Base-by-base conservation (phyloP, 2,113 vertebrate genomes). In the Melanotaenia duboulayi region DNA sequence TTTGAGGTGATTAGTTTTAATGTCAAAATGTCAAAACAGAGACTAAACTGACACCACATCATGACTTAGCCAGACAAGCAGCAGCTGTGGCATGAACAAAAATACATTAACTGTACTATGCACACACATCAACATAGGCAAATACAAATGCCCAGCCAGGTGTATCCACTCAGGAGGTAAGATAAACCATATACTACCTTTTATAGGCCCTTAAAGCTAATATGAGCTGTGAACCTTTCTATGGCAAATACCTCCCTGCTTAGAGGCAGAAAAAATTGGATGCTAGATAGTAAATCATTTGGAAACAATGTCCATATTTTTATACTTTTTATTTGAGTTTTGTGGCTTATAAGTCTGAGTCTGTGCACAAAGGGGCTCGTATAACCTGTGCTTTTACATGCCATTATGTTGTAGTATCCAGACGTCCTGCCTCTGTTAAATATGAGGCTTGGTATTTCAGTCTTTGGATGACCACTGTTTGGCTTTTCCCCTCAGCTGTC, bases 271-370 rank as follows among this genome's bases (percentile, higher is more conserved):
- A 85, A 48, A 28, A 76, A 77, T 62, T 6, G 78, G 62, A 76
- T 69, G 40, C 49, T 37, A 55, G 48, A 24, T 46, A 78, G 87
- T 81, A 88, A 81, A 82, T 89, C 76, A 83, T 81, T 74, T 73
- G 62, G 62, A 81, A 89, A 86, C 78, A 84, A 88, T 72, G 78
- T 86, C 61, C 46, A 76, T 81, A 79, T 83, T 89, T 87, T 68
- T 39, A 52, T 62, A 12, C 57, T 37, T 82, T 87, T 86, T 83
- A 88, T 87, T 83, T 83, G 86, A 74, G 67, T 28, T 49, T 63
- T 76, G 87, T 76, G 87, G 57, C 80, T 71, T 57, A 57, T 83
- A 82, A 54, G 87, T 82, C 88, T 85, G 78, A 79, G 78, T 57
- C 50, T 61, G 49, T 46, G 61, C 42, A 78, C 62, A 39, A 58